Evolutionary conservation across 2,113 vertebrate genomes (phyloP).

Genomic region (Microcebus griseorufus): DNA sequence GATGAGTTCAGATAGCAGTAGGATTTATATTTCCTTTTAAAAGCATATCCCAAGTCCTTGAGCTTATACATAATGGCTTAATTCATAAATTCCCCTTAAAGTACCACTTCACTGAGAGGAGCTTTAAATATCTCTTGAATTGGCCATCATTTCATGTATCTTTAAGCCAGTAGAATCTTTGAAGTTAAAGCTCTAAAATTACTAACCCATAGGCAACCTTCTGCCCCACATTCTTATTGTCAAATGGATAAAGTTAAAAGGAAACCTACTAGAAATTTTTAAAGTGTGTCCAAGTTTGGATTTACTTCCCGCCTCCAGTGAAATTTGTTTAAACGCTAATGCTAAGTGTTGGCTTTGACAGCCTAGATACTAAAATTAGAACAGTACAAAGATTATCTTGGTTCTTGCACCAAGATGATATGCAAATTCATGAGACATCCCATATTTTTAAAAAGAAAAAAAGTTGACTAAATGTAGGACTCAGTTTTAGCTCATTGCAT

Average conservation of each 20-base stretch:
- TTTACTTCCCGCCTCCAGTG: neutral
- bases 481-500: neutral
- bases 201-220: neutral
- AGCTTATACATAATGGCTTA: neutral
- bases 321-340: neutral
- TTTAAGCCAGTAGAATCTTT: neutral
- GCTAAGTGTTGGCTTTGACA: conserved; percentile 44
- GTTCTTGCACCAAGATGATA: conserved; percentile 26
- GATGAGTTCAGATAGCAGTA: neutral
- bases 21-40: neutral
- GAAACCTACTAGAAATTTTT: neutral
- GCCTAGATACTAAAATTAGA: conserved; percentile 52
- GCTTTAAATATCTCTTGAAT: neutral
- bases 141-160: neutral
- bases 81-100: neutral
- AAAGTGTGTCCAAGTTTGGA: neutral
- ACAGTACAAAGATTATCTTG: neutral
- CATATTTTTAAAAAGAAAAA: conserved; percentile 10
- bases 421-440: conserved; percentile 55
- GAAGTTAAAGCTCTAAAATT: neutral
- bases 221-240: neutral
- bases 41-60: neutral
- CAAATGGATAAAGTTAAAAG: neutral
- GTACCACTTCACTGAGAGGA: neutral
- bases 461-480: neutral